Conservation (phyloP, 2,888 invertebrate species). For the Hypercompe scribonia region DNA sequence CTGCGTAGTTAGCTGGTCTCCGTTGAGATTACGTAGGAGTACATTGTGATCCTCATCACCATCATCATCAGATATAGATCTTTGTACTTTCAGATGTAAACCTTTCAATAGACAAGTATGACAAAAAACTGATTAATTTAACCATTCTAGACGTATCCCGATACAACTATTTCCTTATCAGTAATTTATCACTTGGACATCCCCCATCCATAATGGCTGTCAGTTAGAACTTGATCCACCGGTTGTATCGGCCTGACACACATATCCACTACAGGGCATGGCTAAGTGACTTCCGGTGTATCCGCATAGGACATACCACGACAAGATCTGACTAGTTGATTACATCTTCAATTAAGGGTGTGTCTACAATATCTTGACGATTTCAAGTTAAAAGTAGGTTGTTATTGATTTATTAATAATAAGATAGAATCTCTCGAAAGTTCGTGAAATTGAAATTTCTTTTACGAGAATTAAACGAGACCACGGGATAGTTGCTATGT, state of each 20-base stretch:
- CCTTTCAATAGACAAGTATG: neutral
- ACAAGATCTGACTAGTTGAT: neutral
- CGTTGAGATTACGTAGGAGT: no score
- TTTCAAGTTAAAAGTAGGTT: neutral
- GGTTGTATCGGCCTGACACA: conserved; percentile 48
- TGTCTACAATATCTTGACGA: neutral
- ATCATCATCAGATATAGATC: neutral
- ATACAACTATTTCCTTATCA: conserved; percentile 41
- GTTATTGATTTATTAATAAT: neutral
- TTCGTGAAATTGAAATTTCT: no score
- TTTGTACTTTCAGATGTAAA: neutral
- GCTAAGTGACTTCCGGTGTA: conserved; percentile 24
- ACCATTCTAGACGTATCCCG: neutral
- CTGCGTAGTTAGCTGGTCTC: no score
- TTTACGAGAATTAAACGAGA: no score
- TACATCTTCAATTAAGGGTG: neutral
- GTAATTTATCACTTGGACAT: conserved; percentile 33
- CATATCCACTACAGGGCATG: conserved; percentile 42
- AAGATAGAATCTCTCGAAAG: neutral
- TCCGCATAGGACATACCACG: conserved; percentile 10
- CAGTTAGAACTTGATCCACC: conserved; percentile 1
- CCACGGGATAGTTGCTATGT: no score
- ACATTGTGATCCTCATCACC: no score
- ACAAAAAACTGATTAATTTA: neutral
- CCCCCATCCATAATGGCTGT: neutral